A percentile compares a stretch with the other conserved stretches of the same genome.
Conservation (phyloP, 1,140 invertebrate species). For the Halictus rubicundus region DNA sequence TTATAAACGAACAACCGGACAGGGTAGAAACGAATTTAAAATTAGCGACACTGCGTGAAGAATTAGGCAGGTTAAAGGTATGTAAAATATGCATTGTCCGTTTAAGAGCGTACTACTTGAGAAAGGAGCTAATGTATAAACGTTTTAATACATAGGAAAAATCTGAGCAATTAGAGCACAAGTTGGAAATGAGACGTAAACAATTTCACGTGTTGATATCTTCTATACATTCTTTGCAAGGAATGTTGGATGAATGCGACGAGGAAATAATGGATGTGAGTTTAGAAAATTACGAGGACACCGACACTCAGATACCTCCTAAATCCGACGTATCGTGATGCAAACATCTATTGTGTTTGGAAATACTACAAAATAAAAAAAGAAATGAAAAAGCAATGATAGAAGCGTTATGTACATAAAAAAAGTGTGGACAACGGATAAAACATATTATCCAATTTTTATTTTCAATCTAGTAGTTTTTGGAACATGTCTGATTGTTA, state of each 20-base stretch:
- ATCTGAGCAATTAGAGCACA: constrained; percentile 86
- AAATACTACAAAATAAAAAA: background rate
- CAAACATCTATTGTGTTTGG: constrained; percentile 5
- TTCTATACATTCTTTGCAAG: constrained; percentile 89
- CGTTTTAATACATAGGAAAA: constrained; percentile 82
- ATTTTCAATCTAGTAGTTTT: constrained; percentile 91
- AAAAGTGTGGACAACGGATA: no score
- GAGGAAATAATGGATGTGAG: constrained; percentile 83
- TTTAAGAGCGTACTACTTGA: no score
- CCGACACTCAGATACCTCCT: constrained; percentile 65
- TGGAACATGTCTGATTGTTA: constrained; percentile 96
- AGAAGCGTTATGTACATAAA: background rate
- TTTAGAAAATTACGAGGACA: constrained; percentile 80
- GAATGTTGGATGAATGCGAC: constrained; percentile 85
- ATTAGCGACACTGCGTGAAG: constrained; percentile 87
- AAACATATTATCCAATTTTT: constrained; percentile 77
- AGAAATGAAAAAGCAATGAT: background rate
- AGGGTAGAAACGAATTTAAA: constrained; percentile 90
- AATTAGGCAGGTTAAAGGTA: constrained; percentile 85
- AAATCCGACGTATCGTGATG: constrained; percentile 50
- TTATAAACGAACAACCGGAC: constrained; percentile 94
- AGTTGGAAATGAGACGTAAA: constrained; percentile 91
- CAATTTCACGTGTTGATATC: constrained; percentile 94
- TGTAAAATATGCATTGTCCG: background rate
- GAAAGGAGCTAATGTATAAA: background rate